A percentile compares a stretch with the other conserved stretches of the same genome.
phyloP scores from a whole-genome alignment of 1,140 invertebrate species.

The Uloborus diversus region DNA sequence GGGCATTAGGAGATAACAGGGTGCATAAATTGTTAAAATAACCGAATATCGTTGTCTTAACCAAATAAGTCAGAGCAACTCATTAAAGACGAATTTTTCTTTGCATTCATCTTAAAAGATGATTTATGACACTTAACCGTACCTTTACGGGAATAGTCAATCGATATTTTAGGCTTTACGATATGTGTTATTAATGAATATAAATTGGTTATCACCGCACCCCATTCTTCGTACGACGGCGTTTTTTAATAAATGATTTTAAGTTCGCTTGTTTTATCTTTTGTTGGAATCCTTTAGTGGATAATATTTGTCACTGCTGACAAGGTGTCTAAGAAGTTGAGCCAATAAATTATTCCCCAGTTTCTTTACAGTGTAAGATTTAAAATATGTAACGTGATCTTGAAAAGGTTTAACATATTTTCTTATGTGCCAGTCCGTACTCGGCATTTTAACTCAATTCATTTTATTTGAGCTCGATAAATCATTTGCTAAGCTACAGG shows the following conservation, averaged over 20 bases:
- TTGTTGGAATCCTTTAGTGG: conserved; percentile 46
- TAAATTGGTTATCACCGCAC: conserved; percentile 36
- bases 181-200: conserved; percentile 53
- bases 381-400: too few species aligned
- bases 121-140: conserved; percentile 25
- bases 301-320: conserved; percentile 46
- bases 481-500: too few species aligned
- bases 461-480: too few species aligned
- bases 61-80: conserved; percentile 34
- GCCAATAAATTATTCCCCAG: conserved; percentile 27
- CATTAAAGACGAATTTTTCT: conserved; percentile 25
- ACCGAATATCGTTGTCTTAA: conserved; percentile 40
- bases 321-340: conserved; percentile 50
- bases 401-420: too few species aligned
- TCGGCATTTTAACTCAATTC: too few species aligned
- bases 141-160: conserved; percentile 5
- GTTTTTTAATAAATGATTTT: conserved; percentile 51
- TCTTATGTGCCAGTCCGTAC: too few species aligned
- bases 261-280: conserved; percentile 50
- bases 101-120: conserved; percentile 33
- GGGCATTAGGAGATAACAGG: conserved; percentile 36
- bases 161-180: conserved; percentile 45
- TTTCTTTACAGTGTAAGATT: conserved; percentile 15
- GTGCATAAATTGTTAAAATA: conserved; percentile 50
- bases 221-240: conserved; percentile 34